These are phyloP conservation scores for Wiebesia pumilae DNA, from an alignment of 1,140 invertebrate species.

Conservation along the genomic window DNA sequence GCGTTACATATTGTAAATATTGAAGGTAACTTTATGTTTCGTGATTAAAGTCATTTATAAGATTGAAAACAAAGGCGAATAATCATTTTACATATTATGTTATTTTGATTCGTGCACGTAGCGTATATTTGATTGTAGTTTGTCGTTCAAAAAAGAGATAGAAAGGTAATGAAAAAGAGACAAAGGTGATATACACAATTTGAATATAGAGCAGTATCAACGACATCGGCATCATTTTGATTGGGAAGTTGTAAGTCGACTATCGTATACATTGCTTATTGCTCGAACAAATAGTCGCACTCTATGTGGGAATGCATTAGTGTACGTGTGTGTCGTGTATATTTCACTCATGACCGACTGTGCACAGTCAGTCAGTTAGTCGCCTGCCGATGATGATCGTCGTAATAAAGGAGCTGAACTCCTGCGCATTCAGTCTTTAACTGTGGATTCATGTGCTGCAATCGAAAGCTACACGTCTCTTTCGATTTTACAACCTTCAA, in stretches of 20 bases:
- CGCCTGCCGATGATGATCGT: constrained; percentile 9
- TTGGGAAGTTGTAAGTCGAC: neutral
- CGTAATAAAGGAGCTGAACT: constrained; percentile 25
- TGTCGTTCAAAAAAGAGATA: neutral
- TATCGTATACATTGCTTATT: constrained; percentile 16
- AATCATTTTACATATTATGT: neutral
- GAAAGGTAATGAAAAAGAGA: neutral
- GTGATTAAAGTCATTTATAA: neutral
- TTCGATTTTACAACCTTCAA: neutral
- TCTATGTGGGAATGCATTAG: neutral
- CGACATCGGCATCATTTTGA: neutral
- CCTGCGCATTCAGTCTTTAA: constrained; percentile 1
- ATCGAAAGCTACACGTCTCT: neutral
- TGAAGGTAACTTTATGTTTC: neutral
- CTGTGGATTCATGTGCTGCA: neutral
- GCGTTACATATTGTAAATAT: neutral
- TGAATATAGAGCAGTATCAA: constrained; percentile 7
- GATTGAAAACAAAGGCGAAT: too few species aligned
- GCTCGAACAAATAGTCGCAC: constrained; percentile 32
- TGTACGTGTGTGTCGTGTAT: neutral
- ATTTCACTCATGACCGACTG: neutral
- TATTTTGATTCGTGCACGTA: neutral
- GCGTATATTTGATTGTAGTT: neutral
- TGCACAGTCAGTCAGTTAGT: neutral
- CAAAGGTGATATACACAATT: neutral